These are phyloP conservation scores for Hydriomena furcata DNA, from an alignment of 2,888 invertebrate genomes.

Conservation along the genomic window DNA sequence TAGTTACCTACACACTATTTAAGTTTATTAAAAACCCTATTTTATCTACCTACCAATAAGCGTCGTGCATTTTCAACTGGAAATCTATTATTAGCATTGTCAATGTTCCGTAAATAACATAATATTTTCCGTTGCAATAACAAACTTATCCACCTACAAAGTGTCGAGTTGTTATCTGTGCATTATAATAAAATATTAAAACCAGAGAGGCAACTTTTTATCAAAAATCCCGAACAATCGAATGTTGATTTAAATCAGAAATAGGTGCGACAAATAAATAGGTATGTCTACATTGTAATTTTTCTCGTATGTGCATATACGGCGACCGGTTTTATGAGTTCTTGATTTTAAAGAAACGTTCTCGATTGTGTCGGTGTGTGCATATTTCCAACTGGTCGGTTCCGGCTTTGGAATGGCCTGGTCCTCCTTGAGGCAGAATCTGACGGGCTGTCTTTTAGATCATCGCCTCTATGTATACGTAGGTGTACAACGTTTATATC, in stretches of 20 bases:
- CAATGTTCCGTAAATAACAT: no score
- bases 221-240: conserved; percentile 15
- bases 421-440: conserved; percentile 77
- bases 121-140: not conserved
- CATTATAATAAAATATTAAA: not conserved
- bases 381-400: conserved; percentile 63
- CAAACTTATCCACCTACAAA: not conserved
- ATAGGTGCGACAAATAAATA: conserved; percentile 32
- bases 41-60: no score
- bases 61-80: no score
- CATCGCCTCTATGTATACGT: conserved; percentile 49
- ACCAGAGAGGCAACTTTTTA: conserved; percentile 11
- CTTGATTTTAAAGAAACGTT: conserved; percentile 45
- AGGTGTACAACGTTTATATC: conserved; percentile 37
- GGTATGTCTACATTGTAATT: conserved; percentile 31
- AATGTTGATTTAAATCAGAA: conserved; percentile 25
- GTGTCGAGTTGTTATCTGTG: not conserved
- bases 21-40: not conserved
- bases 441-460: conserved; percentile 68
- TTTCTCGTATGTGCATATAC: conserved; percentile 33
- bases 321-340: conserved; percentile 32
- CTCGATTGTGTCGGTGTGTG: conserved; percentile 45
- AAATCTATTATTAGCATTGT: no score
- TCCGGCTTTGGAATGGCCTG: conserved; percentile 77
- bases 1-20: no score